Base-by-base conservation (phyloP, 1,140 invertebrate species). In the Lutraria rhynchaena region DNA sequence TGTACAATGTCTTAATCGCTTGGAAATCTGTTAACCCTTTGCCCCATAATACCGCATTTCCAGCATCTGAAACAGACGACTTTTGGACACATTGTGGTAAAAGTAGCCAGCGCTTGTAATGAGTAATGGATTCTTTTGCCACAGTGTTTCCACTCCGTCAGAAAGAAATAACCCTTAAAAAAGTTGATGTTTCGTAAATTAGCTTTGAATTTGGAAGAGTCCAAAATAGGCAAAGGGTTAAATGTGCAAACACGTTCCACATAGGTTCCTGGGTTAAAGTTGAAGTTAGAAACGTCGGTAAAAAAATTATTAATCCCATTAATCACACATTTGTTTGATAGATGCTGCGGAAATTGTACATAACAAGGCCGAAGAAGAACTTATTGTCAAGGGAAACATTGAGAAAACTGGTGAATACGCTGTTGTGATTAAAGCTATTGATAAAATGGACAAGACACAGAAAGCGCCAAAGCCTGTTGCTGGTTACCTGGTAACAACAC, bases 391-490 rank as follows among this genome's bases (percentile, higher is more conserved):
- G 4, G 65, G n/a, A 3, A 69, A 29, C 27, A n/a, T 69, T 31
- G 37, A 35, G 24, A 69, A 69, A 11, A 44, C 44, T 29, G 65
- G 65, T 4, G 65, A 69, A 31, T 69, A 69, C 29, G 22, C 65
- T 15, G 37, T 69, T 13, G 37, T 69, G 3, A 29, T 69, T 2
- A 69, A 29, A 31, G 46, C 65, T 13, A 9, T 22, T 4, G 58
- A 61, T 24, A 1, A 17, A 49, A 46, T 19, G 19, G 46, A 69
- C 22, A 51, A 51, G n/a, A 22, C 19, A 17, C 3, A 5, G 3
- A 46, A 69, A 44, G 49, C 15, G 29, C 24, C 37, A 5, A 69
- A 69, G 24, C 65, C 65, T 27, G 65, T 51, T 13, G 65, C 44
- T 11, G 37, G 41, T 69, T 69, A 69, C 46, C 17, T 69, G 37